Evolutionary conservation across 2,888 invertebrate genomes (phyloP).

Genomic region (Sinotaia quadrata): DNA sequence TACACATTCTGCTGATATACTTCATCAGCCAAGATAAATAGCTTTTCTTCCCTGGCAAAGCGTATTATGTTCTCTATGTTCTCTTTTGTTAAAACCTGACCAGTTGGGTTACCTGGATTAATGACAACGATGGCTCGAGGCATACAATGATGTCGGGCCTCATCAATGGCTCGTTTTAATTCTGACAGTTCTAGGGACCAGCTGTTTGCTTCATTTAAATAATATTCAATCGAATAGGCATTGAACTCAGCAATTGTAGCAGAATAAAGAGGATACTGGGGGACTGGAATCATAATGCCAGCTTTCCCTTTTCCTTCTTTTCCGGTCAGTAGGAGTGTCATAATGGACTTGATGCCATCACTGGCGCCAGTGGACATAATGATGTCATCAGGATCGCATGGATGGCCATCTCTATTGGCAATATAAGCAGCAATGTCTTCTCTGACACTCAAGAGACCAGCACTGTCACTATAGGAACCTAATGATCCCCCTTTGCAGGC

Average conservation of each 20-base stretch:
- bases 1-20: conserved; percentile 97
- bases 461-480: conserved; percentile 78
- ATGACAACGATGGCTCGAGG: conserved; percentile 93
- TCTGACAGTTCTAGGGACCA: conserved; percentile 89
- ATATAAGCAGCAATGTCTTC: conserved; percentile 91
- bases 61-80: conserved; percentile 93
- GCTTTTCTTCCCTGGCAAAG: conserved; percentile 88
- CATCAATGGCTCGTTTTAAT: conserved; percentile 82
- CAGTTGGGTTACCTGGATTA: conserved; percentile 98
- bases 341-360: conserved; percentile 88
- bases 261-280: conserved; percentile 98
- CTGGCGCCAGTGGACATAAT: conserved; percentile 92
- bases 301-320: conserved; percentile 72
- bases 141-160: conserved; percentile 77
- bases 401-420: conserved; percentile 81
- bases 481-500: conserved; percentile 87
- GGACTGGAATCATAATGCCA: conserved; percentile 97
- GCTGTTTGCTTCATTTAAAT: conserved; percentile 87
- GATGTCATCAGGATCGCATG: conserved; percentile 84
- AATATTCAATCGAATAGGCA: conserved; percentile 77
- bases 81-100: conserved; percentile 84
- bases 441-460: conserved; percentile 91
- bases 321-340: conserved; percentile 77
- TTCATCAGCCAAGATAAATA: conserved; percentile 80
- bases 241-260: conserved; percentile 94